Conservation (phyloP, 2,113 vertebrate species). For the Acanthisitta chloris region DNA sequence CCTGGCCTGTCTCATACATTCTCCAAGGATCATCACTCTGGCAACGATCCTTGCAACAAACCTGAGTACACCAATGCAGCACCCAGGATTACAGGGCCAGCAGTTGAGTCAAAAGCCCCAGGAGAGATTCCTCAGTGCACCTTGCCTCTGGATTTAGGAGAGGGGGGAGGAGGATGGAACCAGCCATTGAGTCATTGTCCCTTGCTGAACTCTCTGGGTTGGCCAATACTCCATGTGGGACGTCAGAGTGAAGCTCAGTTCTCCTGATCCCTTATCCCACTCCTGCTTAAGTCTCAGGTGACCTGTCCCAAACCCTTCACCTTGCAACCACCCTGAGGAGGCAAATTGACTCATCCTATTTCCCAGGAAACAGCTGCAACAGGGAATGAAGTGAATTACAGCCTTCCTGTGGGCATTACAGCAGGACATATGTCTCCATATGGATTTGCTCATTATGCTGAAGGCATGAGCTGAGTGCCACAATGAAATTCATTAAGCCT, state of each 20-base stretch:
- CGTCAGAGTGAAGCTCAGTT: background rate
- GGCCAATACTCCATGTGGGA: background rate
- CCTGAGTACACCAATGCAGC: background rate
- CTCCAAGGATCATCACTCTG: background rate
- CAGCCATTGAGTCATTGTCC: background rate
- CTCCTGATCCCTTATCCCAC: background rate
- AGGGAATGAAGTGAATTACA: constrained; percentile 11
- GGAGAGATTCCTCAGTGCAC: background rate
- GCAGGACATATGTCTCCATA: background rate
- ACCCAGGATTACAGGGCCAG: background rate
- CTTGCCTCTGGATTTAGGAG: background rate
- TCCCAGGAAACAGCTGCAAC: background rate
- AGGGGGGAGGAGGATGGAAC: background rate
- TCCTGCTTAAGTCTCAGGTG: background rate
- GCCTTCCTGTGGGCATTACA: background rate
- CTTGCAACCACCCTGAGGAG: background rate
- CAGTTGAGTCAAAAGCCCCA: background rate
- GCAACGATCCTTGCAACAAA: background rate
- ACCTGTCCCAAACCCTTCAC: background rate
- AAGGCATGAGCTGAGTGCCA: background rate
- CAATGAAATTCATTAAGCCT: background rate
- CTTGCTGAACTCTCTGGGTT: background rate
- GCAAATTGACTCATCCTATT: background rate
- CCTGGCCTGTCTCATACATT: background rate
- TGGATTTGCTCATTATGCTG: background rate